Evolutionary conservation across 2,113 vertebrate species (phyloP).

Genomic region (Chitala chitala): DNA sequence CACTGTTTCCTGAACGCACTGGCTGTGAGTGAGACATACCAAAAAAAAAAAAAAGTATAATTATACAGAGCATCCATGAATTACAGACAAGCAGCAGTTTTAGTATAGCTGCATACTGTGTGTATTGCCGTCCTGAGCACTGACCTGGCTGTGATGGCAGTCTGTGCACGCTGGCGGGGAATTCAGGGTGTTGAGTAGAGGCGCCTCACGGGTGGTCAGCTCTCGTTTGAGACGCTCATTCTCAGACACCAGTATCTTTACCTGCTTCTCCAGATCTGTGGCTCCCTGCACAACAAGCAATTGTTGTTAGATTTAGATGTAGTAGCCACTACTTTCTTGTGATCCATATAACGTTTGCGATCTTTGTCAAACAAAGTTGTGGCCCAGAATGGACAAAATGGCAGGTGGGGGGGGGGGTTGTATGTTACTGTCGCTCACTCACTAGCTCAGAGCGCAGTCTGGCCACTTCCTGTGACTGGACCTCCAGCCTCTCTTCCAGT

Average conservation of each 20-base stretch:
- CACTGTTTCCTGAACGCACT: no score
- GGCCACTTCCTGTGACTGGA: conserved; percentile 79
- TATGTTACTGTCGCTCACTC: conserved; percentile 37
- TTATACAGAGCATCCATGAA: not conserved
- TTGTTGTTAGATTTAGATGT: no score
- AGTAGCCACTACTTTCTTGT: no score
- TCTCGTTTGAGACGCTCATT: conserved; percentile 82
- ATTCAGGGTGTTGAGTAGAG: conserved; percentile 57
- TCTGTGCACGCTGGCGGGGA: conserved; percentile 40
- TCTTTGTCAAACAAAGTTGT: no score
- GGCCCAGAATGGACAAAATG: no score
- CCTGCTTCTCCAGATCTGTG: conserved; percentile 86
- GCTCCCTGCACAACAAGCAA: no score
- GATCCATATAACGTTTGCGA: not conserved
- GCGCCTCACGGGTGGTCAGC: conserved; percentile 65
- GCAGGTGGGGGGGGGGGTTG: not conserved
- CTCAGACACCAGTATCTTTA: conserved; percentile 80
- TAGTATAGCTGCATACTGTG: no score
- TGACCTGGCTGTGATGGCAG: conserved; percentile 73
- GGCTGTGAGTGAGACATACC: no score
- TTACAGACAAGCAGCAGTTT: not conserved
- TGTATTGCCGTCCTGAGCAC: not conserved
- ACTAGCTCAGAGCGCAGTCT: conserved; percentile 79
- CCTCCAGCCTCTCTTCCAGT: conserved; percentile 75
- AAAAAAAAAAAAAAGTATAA: not conserved